These are phyloP conservation scores for Anticlea derivata DNA, from an alignment of 2,888 invertebrate genomes.

Conservation along the genomic window DNA sequence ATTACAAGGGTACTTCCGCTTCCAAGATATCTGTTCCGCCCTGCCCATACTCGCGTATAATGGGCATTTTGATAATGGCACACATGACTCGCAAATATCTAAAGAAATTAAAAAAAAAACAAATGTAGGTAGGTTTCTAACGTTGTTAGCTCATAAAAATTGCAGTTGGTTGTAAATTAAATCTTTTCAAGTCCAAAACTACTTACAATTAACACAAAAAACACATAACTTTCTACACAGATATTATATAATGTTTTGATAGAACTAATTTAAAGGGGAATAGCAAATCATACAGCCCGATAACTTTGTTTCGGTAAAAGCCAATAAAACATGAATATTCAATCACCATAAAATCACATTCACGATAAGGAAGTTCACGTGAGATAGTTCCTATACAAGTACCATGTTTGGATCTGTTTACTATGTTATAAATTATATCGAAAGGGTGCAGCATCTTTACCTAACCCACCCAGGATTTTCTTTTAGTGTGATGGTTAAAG, in stretches of 20 bases:
- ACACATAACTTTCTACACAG: no score
- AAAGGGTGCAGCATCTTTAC: no score
- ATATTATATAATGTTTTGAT: neutral
- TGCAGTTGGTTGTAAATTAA: no score
- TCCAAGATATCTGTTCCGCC: conserved; percentile 56
- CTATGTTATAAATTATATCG: no score
- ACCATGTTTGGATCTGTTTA: no score
- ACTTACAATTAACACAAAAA: no score
- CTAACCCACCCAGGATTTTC: no score
- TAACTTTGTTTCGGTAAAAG: conserved; percentile 26
- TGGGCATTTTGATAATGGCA: conserved; percentile 51
- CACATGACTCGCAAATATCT: conserved; percentile 62
- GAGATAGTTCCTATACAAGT: conserved; percentile 6
- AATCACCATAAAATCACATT: conserved; percentile 27
- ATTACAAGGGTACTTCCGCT: conserved; percentile 49
- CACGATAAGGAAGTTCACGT: conserved; percentile 23
- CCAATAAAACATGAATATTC: conserved; percentile 37
- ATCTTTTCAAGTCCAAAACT: no score
- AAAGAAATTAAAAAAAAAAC: conserved; percentile 28
- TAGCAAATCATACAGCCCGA: conserved; percentile 21
- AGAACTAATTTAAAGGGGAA: conserved; percentile 12
- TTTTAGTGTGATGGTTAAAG: no score
- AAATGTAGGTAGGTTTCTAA: neutral
- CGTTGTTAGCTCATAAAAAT: no score
- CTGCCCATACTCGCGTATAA: conserved; percentile 47